phyloP scores from a whole-genome alignment of 2,888 invertebrate genomes.

The Nemapogon koenigi region DNA sequence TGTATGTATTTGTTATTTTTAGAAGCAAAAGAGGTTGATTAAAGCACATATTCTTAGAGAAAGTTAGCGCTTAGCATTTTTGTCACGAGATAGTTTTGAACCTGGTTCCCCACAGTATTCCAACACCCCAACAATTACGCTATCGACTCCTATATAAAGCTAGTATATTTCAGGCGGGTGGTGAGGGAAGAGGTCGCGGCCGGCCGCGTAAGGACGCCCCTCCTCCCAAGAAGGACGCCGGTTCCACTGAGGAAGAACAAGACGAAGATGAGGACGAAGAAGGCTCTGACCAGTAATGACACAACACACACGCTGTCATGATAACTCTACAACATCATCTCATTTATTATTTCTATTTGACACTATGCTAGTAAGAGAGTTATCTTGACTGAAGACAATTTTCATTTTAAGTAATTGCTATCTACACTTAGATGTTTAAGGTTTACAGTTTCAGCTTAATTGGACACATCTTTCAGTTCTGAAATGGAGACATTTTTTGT shows the following conservation, averaged over 20 bases:
- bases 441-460: slow-evolving; percentile 3
- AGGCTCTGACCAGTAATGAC: slow-evolving; percentile 55
- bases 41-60: too few relatives aligned
- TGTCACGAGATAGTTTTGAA: too few relatives aligned
- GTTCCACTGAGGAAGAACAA: slow-evolving; percentile 55
- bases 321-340: slow-evolving; percentile 37
- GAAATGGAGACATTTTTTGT: too few relatives aligned
- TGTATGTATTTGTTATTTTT: too few relatives aligned
- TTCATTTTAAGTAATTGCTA: slow-evolving; percentile 5
- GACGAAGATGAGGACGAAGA: slow-evolving; percentile 56
- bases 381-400: slow-evolving; percentile 4
- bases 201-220: slow-evolving; percentile 55
- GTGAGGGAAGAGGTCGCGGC: slow-evolving; percentile 52
- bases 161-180: too few relatives aligned
- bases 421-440: slow-evolving; percentile 3
- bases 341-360: not conserved
- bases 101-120: too few relatives aligned
- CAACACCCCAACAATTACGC: too few relatives aligned
- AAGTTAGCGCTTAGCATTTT: too few relatives aligned
- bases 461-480: not conserved
- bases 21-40: too few relatives aligned
- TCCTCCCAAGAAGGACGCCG: slow-evolving; percentile 56
- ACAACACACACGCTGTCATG: slow-evolving; percentile 38
- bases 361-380: not conserved
- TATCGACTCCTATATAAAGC: too few relatives aligned